A percentile compares a stretch with the other conserved stretches of the same genome.
Evolutionary conservation across 2,888 invertebrate species (phyloP).

Genomic region (Aplocera efformata): DNA sequence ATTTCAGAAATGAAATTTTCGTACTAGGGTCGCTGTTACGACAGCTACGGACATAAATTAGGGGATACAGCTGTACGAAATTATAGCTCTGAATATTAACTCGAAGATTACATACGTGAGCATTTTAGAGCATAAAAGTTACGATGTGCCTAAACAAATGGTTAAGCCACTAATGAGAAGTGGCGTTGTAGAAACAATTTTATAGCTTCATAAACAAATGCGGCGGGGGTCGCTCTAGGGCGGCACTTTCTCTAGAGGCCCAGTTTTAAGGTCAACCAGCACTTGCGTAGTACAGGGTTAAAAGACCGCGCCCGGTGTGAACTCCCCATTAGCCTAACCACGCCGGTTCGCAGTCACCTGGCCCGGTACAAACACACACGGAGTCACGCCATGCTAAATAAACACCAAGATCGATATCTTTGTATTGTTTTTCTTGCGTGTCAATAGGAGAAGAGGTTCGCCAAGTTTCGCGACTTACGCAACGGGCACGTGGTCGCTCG

Average conservation of each 20-base stretch:
- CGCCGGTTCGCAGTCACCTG: constrained; percentile 35
- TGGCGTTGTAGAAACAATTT: constrained; percentile 32
- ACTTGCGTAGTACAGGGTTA: constrained; percentile 59
- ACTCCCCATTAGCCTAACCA: constrained; percentile 56
- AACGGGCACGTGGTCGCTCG: constrained; percentile 56
- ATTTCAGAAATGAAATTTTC: constrained; percentile 18
- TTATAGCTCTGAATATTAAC: constrained; percentile 37
- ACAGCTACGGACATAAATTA: constrained; percentile 34
- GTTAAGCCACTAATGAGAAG: constrained; percentile 27
- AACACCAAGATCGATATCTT: constrained; percentile 66
- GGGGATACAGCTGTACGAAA: constrained; percentile 31
- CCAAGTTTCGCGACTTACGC: constrained; percentile 66
- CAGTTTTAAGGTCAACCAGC: constrained; percentile 67
- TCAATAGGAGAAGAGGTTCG: constrained; percentile 67
- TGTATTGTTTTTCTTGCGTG: constrained; percentile 64
- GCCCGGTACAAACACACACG: constrained; percentile 44
- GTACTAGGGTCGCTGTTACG: constrained; percentile 24
- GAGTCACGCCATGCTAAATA: constrained; percentile 49
- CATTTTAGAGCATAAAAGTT: constrained; percentile 20
- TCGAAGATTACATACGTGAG: constrained; percentile 34
- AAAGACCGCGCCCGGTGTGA: constrained; percentile 63
- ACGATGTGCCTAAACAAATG: constrained; percentile 32
- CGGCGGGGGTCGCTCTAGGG: constrained; percentile 30
- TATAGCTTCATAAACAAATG: constrained; percentile 57
- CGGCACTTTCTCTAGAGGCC: constrained; percentile 35